Conservation (phyloP, 2,888 invertebrate species). For the Rhagium mordax region DNA sequence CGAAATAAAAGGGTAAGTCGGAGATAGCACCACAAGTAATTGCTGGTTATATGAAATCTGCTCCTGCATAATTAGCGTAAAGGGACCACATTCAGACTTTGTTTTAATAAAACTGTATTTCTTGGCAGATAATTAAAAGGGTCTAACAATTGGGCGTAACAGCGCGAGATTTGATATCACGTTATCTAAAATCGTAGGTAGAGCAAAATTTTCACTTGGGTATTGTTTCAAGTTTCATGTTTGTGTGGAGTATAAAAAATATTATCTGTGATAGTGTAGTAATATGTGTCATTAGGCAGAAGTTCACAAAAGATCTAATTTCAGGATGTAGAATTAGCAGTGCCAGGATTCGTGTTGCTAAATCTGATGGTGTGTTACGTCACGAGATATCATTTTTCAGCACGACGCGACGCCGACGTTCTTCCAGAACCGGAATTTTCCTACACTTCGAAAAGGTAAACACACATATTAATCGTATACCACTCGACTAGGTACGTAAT, state of each 20-base stretch:
- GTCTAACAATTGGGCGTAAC: slow-evolving; percentile 10
- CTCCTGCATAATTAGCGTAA: not conserved
- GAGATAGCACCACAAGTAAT: slow-evolving; percentile 16
- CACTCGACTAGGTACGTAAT: too few species aligned
- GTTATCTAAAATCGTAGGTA: slow-evolving; percentile 17
- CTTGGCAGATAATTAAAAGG: slow-evolving; percentile 34
- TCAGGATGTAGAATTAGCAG: not conserved
- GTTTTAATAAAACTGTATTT: slow-evolving; percentile 35
- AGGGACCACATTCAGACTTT: slow-evolving; percentile 11
- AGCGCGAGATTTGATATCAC: slow-evolving; percentile 2
- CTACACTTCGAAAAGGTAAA: too few species aligned
- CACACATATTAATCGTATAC: too few species aligned
- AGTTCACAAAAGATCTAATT: slow-evolving; percentile 8
- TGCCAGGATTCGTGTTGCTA: not conserved
- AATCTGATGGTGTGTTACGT: not conserved
- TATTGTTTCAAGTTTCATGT: slow-evolving; percentile 15
- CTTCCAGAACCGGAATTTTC: too few species aligned
- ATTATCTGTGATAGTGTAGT: not conserved
- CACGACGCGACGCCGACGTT: too few species aligned
- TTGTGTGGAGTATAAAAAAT: slow-evolving; percentile 8
- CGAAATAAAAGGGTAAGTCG: slow-evolving; percentile 1
- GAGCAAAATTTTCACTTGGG: not conserved
- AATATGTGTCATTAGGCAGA: not conserved
- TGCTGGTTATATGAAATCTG: slow-evolving; percentile 7
- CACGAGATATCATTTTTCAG: not conserved